These are phyloP conservation scores for Phalanger gymnotis DNA, from an alignment of 2,797 vertebrate species.

Conservation along the genomic window DNA sequence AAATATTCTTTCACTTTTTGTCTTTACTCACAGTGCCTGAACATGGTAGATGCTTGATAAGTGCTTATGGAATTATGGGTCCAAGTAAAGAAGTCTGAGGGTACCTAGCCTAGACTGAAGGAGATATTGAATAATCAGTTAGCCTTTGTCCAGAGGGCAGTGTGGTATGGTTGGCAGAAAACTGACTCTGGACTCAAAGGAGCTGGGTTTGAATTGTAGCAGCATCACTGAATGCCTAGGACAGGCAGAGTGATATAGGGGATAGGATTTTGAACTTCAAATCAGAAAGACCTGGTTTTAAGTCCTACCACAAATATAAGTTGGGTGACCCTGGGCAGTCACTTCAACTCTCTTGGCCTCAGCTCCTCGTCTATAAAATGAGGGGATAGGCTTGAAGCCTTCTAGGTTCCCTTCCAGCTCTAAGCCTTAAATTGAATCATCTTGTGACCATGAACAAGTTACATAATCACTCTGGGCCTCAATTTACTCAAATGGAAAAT, in stretches of 20 bases:
- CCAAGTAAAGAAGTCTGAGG: background rate
- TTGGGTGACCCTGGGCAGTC: background rate
- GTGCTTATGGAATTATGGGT: background rate
- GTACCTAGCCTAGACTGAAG: background rate
- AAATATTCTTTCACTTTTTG: background rate
- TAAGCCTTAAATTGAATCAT: background rate
- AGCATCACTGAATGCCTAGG: background rate
- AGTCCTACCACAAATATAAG: background rate
- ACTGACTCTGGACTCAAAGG: background rate
- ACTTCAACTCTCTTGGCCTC: background rate
- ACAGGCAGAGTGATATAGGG: background rate
- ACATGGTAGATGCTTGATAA: background rate
- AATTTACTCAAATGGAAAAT: background rate
- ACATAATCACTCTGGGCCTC: background rate
- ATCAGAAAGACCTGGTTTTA: background rate
- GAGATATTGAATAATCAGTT: background rate
- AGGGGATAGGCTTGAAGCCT: background rate
- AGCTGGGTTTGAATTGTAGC: background rate
- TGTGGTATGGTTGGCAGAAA: background rate
- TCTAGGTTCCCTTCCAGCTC: background rate
- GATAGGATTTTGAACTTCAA: background rate
- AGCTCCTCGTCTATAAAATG: background rate
- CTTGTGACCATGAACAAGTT: background rate
- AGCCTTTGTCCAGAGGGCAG: background rate
- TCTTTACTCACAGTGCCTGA: background rate